Percentiles rank a stretch among this genome's conserved stretches.
Conservation (phyloP, 2,888 invertebrate genomes). For the Nephrotoma flavescens region DNA sequence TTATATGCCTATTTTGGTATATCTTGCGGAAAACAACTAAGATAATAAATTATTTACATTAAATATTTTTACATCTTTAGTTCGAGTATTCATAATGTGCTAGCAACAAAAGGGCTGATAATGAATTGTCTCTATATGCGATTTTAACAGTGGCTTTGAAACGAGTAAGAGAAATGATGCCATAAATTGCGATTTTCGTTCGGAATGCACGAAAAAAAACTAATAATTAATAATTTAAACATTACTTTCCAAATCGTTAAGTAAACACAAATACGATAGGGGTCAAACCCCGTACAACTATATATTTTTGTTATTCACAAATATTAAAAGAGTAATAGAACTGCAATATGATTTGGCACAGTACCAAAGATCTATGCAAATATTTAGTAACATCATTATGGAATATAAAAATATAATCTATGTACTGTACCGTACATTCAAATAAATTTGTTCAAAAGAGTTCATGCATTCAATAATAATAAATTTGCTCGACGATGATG, state of each 20-base stretch:
- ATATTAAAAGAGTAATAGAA: neutral
- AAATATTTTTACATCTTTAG: neutral
- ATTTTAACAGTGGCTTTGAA: neutral
- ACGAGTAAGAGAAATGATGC: neutral
- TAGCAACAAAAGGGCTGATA: too few species aligned
- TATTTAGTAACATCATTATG: neutral
- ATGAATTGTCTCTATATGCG: neutral
- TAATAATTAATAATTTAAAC: neutral
- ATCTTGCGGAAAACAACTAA: neutral
- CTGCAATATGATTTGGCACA: neutral
- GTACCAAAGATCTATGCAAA: neutral
- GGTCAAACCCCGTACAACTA: neutral
- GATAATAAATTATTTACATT: neutral
- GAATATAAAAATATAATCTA: neutral
- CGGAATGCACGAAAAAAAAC: neutral
- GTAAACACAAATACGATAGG: neutral
- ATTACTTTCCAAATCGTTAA: neutral
- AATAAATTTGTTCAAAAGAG: neutral
- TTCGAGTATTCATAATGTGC: too few species aligned
- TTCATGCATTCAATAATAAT: too few species aligned
- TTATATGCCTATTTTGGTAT: neutral
- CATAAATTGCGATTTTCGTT: neutral
- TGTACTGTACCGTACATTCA: neutral
- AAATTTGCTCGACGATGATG: too few species aligned
- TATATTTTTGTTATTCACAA: neutral